Conservation (phyloP, 2,113 vertebrate genomes). For the Siniperca chuatsi region DNA sequence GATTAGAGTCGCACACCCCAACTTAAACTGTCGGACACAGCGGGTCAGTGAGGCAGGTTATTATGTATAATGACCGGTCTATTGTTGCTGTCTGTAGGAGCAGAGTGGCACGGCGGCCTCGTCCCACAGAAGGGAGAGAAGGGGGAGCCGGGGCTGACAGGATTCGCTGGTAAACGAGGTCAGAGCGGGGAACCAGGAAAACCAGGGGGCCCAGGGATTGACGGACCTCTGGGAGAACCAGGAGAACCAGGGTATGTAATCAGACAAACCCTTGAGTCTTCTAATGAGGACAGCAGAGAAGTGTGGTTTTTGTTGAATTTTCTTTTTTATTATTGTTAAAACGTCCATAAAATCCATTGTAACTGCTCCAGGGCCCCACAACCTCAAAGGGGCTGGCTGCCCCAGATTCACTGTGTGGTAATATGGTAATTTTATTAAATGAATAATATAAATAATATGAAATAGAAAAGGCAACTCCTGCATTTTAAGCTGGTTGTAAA, state of each 20-base stretch:
- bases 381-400: no score
- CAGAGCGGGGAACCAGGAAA: slow-evolving; percentile 40
- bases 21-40: background rate
- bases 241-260: slow-evolving; percentile 56
- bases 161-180: slow-evolving; percentile 60
- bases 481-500: no score
- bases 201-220: background rate
- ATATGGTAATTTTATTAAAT: no score
- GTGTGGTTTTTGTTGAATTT: background rate
- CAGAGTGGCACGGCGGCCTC: accelerated
- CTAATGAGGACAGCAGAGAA: background rate
- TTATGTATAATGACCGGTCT: background rate
- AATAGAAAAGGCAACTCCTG: no score
- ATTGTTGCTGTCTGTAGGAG: slow-evolving; percentile 17
- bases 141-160: slow-evolving; percentile 25
- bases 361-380: no score
- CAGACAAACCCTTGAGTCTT: background rate
- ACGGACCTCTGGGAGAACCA: slow-evolving; percentile 35
- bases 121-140: slow-evolving; percentile 29
- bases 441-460: no score
- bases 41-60: background rate
- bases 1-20: no score
- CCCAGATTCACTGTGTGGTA: no score
- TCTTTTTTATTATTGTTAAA: background rate
- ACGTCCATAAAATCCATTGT: background rate